Evolutionary conservation across 2,797 vertebrate genomes (phyloP), one percentile per base, ranked within the genome.

Genomic region (Lagorchestes hirsutus): DNA sequence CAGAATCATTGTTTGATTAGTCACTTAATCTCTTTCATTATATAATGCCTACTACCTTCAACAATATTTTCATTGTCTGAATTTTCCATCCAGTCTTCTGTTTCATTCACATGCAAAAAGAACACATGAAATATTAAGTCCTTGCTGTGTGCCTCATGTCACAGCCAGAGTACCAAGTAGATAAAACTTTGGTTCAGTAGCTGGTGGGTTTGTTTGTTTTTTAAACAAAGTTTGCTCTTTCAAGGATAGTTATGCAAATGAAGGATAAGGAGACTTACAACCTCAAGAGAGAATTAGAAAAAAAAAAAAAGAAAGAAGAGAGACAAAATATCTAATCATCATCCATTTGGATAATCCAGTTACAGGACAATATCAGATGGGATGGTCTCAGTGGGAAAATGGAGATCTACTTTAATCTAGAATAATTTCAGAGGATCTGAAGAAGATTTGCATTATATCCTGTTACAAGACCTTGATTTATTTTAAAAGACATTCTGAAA

Each of bases 111-210:
- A 34, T 93, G 54, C 34, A 54, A 87, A 92, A 90, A 58, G 55
- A 97, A 96, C 95, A 96, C 50, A 34, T n/a, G 62, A 94, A 96
- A 82, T 91, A 96, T 46, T 31, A 67, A 95, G 91, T 94, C 96
- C 96, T 97, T 58, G 50, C 91, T 94, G 96, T 90, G 55, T 82
- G 90, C 62, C 56, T 90, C 93, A 50, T 57, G 92, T 92, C 96
- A 95, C 92, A 94, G 93, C 95, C 90, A 93, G 67, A 67, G 93
- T 94, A 94, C 93, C 58, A 93, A 54, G 74, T 52, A 92, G 54
- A n/a, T 87, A 57, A 93, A 54, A 90, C 57, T 92, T 58, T 94
- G 90, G 91, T 40, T 8, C 5, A 18, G 34, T 74, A 13, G 62
- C 62, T 67, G 58, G 56, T 5, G 50, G 50, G 14, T 90, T 94